Conservation (phyloP, 1,140 invertebrate genomes). For the Atta cephalotes region DNA sequence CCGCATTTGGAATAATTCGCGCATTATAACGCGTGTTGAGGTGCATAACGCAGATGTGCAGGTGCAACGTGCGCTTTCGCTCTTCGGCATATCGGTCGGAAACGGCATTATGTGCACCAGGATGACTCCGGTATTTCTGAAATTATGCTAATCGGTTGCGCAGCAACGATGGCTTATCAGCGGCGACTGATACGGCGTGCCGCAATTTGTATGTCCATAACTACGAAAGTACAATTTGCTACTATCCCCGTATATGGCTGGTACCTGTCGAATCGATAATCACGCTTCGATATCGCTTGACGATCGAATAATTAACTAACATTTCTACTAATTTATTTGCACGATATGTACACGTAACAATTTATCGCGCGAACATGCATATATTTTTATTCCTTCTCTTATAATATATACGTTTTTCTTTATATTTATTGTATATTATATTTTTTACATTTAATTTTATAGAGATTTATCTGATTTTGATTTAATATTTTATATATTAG, state of each 20-base stretch:
- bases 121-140: slow-evolving; percentile 68
- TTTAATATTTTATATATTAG: neutral
- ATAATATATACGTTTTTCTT: neutral
- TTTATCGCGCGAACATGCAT: neutral
- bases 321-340: neutral
- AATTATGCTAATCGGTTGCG: slow-evolving; percentile 71
- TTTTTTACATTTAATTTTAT: neutral
- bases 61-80: slow-evolving; percentile 15
- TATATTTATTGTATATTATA: too few species aligned
- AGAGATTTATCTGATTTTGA: neutral
- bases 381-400: neutral
- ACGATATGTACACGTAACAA: neutral
- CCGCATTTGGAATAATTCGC: slow-evolving; percentile 39
- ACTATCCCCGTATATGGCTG: neutral
- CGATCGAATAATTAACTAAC: slow-evolving; percentile 10
- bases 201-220: slow-evolving; percentile 64
- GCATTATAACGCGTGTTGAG: slow-evolving; percentile 34
- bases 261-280: slow-evolving; percentile 48
- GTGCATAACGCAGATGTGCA: slow-evolving; percentile 40
- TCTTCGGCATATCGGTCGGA: slow-evolving; percentile 25
- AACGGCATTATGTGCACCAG: slow-evolving; percentile 57
- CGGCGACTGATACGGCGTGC: slow-evolving; percentile 64
- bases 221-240: slow-evolving; percentile 57
- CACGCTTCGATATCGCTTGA: neutral
- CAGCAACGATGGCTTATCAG: slow-evolving; percentile 66